Evolutionary conservation across 2,113 vertebrate genomes (phyloP).

Genomic region (Patagioenas fasciata): DNA sequence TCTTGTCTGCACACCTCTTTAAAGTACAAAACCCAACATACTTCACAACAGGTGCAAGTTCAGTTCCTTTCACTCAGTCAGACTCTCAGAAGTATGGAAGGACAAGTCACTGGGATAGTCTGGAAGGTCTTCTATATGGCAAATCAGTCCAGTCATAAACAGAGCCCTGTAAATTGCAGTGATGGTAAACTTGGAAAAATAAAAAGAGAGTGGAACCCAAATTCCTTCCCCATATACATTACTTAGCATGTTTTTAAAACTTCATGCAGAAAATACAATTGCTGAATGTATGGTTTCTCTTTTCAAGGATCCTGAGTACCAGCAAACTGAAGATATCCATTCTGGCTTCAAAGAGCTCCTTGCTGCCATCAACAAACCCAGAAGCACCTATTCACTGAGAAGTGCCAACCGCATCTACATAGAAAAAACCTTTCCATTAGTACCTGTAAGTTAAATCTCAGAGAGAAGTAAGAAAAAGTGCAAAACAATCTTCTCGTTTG

Average conservation of each 20-base stretch:
- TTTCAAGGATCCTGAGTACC: slow-evolving; percentile 56
- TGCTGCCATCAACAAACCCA: slow-evolving; percentile 57
- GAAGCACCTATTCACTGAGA: slow-evolving; percentile 50
- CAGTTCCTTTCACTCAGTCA: neutral
- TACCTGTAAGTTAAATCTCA: slow-evolving; percentile 53
- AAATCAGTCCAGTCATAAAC: neutral
- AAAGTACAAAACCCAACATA: neutral
- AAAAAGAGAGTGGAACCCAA: neutral
- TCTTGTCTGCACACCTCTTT: neutral
- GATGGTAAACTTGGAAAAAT: neutral
- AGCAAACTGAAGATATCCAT: slow-evolving; percentile 19
- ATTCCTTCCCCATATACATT: neutral
- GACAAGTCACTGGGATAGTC: neutral
- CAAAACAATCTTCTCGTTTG: neutral
- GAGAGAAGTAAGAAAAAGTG: neutral
- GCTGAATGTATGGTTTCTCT: neutral
- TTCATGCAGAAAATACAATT: neutral
- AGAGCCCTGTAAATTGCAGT: neutral
- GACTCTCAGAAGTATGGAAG: neutral
- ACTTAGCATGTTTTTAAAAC: neutral
- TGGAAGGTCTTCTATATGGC: neutral
- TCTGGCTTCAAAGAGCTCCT: slow-evolving; percentile 57
- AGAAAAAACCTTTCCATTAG: slow-evolving; percentile 59
- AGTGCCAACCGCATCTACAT: slow-evolving; percentile 62
- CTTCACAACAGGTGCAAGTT: neutral